Evolutionary conservation across 2,113 vertebrate species (phyloP).

Genomic region (western clawed frog (Xenopus tropicalis)): UCB_Xtro_10.0 CM004443.2:57022001-57022500

Average conservation of each 20-base stretch:
- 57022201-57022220: background rate
- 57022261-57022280: background rate
- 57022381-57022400: constrained; percentile 27
- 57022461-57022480: constrained; percentile 7
- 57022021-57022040: too few species aligned
- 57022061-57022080: too few species aligned
- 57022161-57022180: too few species aligned
- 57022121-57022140: too few species aligned
- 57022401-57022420: constrained; percentile 28
- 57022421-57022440: constrained; percentile 32
- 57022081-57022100: too few species aligned
- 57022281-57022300: background rate
- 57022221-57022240: background rate
- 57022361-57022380: constrained; percentile 24
- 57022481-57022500: constrained; percentile 39
- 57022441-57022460: too few species aligned
- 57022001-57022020: too few species aligned
- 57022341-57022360: constrained; percentile 11
- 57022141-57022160: too few species aligned
- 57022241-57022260: too few species aligned
- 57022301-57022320: constrained; percentile 15
- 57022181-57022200: background rate
- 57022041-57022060: too few species aligned
- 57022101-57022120: too few species aligned
- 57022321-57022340: background rate